Base-by-base conservation (phyloP, 2,888 invertebrate genomes). In the Scaptomyza reducta region DNA sequence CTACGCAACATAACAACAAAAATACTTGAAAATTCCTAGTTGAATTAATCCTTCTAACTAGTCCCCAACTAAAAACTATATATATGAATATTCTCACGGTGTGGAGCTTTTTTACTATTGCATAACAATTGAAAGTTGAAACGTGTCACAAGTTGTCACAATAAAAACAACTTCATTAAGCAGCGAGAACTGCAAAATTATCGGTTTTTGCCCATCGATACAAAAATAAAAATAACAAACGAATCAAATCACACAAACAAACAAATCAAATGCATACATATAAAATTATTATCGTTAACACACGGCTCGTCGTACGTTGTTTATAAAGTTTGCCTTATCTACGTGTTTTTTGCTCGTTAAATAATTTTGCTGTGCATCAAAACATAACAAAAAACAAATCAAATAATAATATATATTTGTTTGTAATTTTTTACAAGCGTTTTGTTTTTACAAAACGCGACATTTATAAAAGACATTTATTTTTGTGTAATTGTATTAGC, bases 31-130 rank as follows among this genome's bases (percentile, higher is more conserved):
- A 62, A 76, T 77, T 79, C 74, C 88, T 84, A 84, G 76, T 80
- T 84, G 75, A 88, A 89, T 83, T 85, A 83, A 81, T 72, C 66
- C 78, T 74, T 16, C 16, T 87, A 76, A 88, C 87, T 89, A 89
- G 90, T 88, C 87, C 76, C 76, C 82, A 74, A 85, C 73, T 68
- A 73, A 72, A 38, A 71, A 49, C 31, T 56, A 35, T 67, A 47
- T 46, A 31, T 51, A 40, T 16, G 16, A 9, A 59, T 44, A 67
- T 73, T 61, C 65, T 70, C 67, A 58, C 47, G 62, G 59, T 74
- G 71, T 66, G 69, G 51, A 87, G 70, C 70, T 72, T 70, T 70
- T 63, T 60, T 67, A 42, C 55, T 63, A 59, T 58, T 64, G 64
- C 65, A 64, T 70, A 61, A 63, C 53, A 49, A 61, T 49, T 25